phyloP scores from a whole-genome alignment of 35 echinoderm and acorn worm genomes.

The Lytechinus variegatus region DNA sequence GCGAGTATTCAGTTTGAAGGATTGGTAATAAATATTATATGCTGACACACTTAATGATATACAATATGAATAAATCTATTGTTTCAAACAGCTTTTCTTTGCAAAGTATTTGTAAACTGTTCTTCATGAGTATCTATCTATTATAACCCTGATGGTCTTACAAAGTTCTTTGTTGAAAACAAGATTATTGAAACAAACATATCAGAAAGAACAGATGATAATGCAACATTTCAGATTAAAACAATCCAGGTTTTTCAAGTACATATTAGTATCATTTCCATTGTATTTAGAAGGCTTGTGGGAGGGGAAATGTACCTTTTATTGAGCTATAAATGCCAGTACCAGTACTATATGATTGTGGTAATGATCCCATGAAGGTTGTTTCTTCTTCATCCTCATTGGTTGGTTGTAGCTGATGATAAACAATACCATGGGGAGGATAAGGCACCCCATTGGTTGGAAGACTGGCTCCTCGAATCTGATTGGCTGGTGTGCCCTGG shows the following conservation, averaged over 20 bases:
- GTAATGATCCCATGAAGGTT: conserved; percentile 19
- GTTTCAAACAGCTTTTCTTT: no score
- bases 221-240: not conserved
- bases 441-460: conserved; percentile 35
- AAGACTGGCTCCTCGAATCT: conserved; percentile 35
- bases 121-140: no score
- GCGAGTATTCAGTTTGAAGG: not conserved
- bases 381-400: conserved; percentile 49
- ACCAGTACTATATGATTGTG: conserved; percentile 46
- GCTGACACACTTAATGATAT: no score
- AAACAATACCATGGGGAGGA: conserved; percentile 36
- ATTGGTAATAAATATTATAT: not conserved
- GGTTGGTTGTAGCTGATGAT: conserved; percentile 46
- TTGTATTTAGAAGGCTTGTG: not conserved
- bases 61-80: no score
- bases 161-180: not conserved
- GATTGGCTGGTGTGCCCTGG: conserved; percentile 36
- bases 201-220: no score
- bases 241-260: not conserved
- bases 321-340: conserved; percentile 54
- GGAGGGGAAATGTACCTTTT: not conserved
- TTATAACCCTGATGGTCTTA: not conserved
- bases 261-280: not conserved
- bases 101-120: no score
- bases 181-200: not conserved